Conservation (phyloP, 2,888 invertebrate genomes). For the Archips xylosteana region DNA sequence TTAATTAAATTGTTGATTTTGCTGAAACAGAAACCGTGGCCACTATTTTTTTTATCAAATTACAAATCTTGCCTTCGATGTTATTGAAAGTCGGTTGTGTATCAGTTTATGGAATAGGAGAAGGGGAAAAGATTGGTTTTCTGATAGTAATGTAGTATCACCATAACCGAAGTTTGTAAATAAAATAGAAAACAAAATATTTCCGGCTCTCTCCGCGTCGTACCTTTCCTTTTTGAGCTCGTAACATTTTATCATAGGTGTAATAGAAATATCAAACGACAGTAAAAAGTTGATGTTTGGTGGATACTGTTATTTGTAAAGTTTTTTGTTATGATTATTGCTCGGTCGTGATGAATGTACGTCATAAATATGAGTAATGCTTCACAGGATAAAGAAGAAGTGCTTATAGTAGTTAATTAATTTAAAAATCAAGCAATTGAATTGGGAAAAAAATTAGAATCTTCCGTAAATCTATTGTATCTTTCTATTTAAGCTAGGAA, state of each 20-base stretch:
- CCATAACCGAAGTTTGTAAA: constrained; percentile 78
- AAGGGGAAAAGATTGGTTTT: constrained; percentile 64
- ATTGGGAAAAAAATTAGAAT: no score
- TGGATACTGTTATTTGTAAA: constrained; percentile 68
- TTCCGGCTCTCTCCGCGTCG: constrained; percentile 56
- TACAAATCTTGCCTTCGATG: constrained; percentile 22
- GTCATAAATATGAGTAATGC: constrained; percentile 27
- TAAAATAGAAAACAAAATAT: constrained; percentile 80
- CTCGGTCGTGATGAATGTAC: constrained; percentile 65
- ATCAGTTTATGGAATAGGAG: constrained; percentile 49
- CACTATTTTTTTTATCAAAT: constrained; percentile 35
- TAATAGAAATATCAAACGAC: constrained; percentile 75
- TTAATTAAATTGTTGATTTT: constrained; percentile 78
- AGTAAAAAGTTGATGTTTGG: constrained; percentile 73
- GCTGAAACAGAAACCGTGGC: constrained; percentile 42
- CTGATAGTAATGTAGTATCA: constrained; percentile 68
- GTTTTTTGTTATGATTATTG: constrained; percentile 68
- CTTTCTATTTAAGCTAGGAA: no score
- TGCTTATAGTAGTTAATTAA: background rate
- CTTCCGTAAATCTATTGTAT: no score
- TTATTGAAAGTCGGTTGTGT: constrained; percentile 19
- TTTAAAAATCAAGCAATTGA: no score
- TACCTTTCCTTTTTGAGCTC: constrained; percentile 58
- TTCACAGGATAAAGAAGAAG: background rate
- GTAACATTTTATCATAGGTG: constrained; percentile 84